Evolutionary conservation across 1,140 invertebrate species (phyloP), one percentile per base, ranked within the genome.

Genomic region (Drosophila saltans): DNA sequence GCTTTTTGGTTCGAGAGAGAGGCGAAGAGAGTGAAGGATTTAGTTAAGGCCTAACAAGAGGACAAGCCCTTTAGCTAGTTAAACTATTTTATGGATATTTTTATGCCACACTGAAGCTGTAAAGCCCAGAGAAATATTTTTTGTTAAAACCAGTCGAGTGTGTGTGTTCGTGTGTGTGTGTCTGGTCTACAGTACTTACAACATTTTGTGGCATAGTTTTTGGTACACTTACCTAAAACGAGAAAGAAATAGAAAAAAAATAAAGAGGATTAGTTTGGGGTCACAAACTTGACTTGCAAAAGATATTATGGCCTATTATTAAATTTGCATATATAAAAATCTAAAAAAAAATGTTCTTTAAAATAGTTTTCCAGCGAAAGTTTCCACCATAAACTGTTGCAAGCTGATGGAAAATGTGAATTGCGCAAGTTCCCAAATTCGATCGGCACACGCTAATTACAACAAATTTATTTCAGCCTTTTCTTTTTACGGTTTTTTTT

Each of bases 171-270:
- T 64, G 56, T 58, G 40, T 52, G 28, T 41, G 63, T 58, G 6
- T 36, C 26, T 45, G 59, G 61, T 36, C 6, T 60, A 68, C 75
- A 69, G 75, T 88, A 88, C 83, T 88, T 83, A 86, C 83, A 77
- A 59, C 66, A 71, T 67, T 77, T 67, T 63, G 48, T 36, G 24
- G 39, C 11, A 66, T 41, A 69, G 24, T 64, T 43, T 67, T 8
- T 11, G n/a, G 3, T 16, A 8, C 45, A 88, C 83, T 86, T 88
- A 86, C 83, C 83, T 86, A 69, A 11, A 88, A 86, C 64, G 62
- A 86, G 64, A 80, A 7, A n/a, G 6, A 60, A 16, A 80, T 6
- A n/a, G 6, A 60, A 16, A n/a, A 56, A 16, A 28, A 7, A 55
- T 0, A 39, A 7, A 72, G 66, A 48, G 26, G 10, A 16, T 41